A percentile compares a stretch with the other conserved stretches of the same genome.
These are phyloP conservation scores for Macrochelys suwanniensis DNA, from an alignment of 2,797 vertebrate genomes.

Conservation along the genomic window DNA sequence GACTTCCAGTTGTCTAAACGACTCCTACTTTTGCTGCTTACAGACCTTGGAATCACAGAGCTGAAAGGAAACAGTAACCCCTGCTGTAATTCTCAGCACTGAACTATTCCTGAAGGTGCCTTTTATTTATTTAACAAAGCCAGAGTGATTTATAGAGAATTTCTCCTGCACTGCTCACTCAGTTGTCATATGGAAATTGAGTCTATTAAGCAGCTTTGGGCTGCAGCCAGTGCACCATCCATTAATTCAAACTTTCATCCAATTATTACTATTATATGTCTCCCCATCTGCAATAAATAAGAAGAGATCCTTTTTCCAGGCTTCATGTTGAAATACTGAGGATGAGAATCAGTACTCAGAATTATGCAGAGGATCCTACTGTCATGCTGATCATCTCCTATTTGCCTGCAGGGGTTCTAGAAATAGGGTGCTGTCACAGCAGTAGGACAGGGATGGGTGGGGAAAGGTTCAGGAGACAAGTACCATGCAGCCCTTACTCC, in stretches of 20 bases:
- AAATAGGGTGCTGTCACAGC: background rate
- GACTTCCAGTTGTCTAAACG: no score
- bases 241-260: background rate
- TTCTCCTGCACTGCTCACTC: fast-evolving
- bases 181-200: fast-evolving
- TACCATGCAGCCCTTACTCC: background rate
- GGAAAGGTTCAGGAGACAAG: background rate
- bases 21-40: fast-evolving
- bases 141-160: background rate
- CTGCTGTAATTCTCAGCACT: background rate
- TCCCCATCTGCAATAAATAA: background rate
- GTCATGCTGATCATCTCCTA: fast-evolving
- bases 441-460: fast-evolving
- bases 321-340: background rate
- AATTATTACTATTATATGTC: background rate
- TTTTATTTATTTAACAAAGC: background rate
- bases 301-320: background rate
- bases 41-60: fast-evolving
- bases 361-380: background rate
- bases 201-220: background rate
- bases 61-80: fast-evolving
- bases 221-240: background rate
- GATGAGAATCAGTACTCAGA: background rate
- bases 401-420: background rate
- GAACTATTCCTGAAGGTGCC: fast-evolving